A percentile compares a stretch with the other conserved stretches of the same genome.
phyloP scores from a whole-genome alignment of 2,888 invertebrate species.

The Tipula confusa region DNA sequence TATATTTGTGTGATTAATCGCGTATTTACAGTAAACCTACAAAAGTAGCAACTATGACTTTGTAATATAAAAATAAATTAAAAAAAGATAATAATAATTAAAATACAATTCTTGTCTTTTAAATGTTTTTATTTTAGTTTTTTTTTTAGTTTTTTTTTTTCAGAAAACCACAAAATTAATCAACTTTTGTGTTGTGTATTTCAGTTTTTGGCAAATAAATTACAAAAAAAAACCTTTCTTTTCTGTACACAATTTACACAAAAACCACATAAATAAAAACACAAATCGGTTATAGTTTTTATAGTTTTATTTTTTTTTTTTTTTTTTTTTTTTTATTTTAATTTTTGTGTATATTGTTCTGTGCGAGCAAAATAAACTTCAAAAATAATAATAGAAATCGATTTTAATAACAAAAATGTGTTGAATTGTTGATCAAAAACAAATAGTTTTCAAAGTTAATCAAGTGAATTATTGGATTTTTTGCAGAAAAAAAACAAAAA shows the following conservation, averaged over 20 bases:
- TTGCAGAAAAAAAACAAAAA: background rate
- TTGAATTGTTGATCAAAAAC: conserved; percentile 20
- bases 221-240: conserved; percentile 25
- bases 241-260: background rate
- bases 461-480: conserved; percentile 25
- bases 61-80: background rate
- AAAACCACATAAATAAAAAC: background rate
- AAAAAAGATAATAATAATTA: conserved; percentile 5
- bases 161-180: conserved; percentile 5
- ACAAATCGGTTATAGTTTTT: background rate
- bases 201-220: conserved; percentile 13
- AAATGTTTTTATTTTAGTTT: background rate
- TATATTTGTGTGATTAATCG: background rate
- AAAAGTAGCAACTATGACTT: background rate
- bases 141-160: too few species aligned
- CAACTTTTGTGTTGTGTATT: background rate
- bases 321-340: too few species aligned
- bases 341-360: background rate
- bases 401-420: background rate
- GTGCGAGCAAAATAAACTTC: conserved; percentile 20
- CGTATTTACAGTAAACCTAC: background rate
- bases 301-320: too few species aligned
- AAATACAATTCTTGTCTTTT: conserved; percentile 9
- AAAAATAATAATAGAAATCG: conserved; percentile 1
- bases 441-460: conserved; percentile 25